Percentiles rank a stretch among this genome's conserved stretches.
Conservation (phyloP, 1,140 invertebrate species). For the Zaprionus ghesquierei region DNA sequence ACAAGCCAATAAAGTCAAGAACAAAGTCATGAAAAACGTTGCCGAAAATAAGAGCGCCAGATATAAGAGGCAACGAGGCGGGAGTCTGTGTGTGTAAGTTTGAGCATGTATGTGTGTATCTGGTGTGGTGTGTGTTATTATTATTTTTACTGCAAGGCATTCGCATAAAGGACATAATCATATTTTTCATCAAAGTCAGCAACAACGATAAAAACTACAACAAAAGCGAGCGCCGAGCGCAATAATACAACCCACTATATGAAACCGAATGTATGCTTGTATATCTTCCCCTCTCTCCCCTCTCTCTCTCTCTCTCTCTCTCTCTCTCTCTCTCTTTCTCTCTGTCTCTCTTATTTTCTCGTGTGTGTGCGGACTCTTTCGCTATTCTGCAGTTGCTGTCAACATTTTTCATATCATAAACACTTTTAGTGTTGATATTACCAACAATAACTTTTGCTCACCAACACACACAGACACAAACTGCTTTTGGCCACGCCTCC, state of each 20-base stretch:
- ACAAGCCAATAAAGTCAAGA: slow-evolving; percentile 73
- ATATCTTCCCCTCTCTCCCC: slow-evolving; percentile 11
- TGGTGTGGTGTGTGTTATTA: slow-evolving; percentile 63
- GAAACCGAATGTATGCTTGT: slow-evolving; percentile 10
- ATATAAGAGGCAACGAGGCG: slow-evolving; percentile 15
- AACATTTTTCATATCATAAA: slow-evolving; percentile 82
- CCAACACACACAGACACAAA: slow-evolving; percentile 14
- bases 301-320: neutral
- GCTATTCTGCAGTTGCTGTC: slow-evolving; percentile 76
- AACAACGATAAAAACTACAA: slow-evolving; percentile 79
- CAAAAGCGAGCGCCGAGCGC: slow-evolving; percentile 35
- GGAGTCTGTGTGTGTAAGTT: neutral
- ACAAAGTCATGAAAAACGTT: slow-evolving; percentile 78
- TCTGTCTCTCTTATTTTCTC: neutral
- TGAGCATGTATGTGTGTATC: slow-evolving; percentile 1
- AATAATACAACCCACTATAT: slow-evolving; percentile 44
- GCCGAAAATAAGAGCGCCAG: slow-evolving; percentile 53
- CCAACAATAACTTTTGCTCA: slow-evolving; percentile 75
- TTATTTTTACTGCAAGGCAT: slow-evolving; percentile 81
- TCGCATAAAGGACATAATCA: slow-evolving; percentile 81
- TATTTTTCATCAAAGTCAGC: slow-evolving; percentile 81
- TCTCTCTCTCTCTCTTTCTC: slow-evolving; percentile 3
- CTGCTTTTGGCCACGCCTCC: slow-evolving; percentile 42
- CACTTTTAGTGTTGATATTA: slow-evolving; percentile 81
- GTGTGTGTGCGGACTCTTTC: slow-evolving; percentile 45